Percentiles rank a stretch among this genome's conserved stretches.
These are phyloP conservation scores for Oxycera nigricornis DNA, from an alignment of 2,888 invertebrate species.

Conservation along the genomic window DNA sequence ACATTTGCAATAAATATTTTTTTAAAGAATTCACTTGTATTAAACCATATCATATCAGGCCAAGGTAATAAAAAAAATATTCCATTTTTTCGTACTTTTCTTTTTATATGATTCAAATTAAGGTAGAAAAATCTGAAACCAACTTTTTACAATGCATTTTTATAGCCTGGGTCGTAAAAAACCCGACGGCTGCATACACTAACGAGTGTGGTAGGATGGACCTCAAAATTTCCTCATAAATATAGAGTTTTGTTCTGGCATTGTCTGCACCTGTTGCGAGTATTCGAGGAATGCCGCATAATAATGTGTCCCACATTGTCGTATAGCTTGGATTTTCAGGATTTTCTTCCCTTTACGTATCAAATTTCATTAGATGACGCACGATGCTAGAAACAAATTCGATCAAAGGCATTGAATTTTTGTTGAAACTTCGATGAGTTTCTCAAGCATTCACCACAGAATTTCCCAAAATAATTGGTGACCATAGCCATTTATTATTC, in stretches of 20 bases:
- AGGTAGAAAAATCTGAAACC: too few species aligned
- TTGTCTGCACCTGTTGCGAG: neutral
- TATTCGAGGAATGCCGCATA: neutral
- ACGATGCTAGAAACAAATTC: slow-evolving; percentile 10
- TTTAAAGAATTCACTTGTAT: neutral
- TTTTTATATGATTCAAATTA: neutral
- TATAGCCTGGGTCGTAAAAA: neutral
- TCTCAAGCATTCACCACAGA: neutral
- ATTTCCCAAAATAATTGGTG: neutral
- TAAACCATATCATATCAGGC: neutral
- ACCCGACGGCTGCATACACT: neutral
- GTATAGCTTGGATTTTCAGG: neutral
- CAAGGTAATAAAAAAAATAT: neutral
- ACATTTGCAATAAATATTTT: neutral
- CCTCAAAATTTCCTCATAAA: neutral
- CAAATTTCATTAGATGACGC: neutral
- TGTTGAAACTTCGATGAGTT: neutral
- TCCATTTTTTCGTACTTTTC: too few species aligned
- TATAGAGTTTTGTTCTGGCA: neutral
- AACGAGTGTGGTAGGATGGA: neutral
- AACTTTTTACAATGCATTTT: too few species aligned
- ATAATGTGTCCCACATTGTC: neutral
- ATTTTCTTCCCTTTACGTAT: neutral
- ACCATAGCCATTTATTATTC: slow-evolving; percentile 9
- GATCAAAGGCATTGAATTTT: neutral